Evolutionary conservation across 2,797 vertebrate genomes (phyloP).

Genomic region (Falco columbarius): DNA sequence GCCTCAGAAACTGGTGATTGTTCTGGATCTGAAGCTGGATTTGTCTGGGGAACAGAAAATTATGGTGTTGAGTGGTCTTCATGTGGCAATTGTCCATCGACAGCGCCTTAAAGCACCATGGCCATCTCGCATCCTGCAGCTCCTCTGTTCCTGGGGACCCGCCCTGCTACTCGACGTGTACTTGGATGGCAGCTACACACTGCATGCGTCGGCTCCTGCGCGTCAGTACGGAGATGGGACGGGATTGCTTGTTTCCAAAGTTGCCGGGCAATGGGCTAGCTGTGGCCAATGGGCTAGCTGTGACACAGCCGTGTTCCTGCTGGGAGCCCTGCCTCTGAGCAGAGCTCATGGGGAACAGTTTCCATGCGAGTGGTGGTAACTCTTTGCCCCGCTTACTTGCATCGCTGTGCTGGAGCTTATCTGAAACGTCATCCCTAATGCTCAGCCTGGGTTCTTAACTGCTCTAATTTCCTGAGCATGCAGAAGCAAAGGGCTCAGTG

Average conservation of each 20-base stretch:
- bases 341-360: not conserved
- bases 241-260: not conserved
- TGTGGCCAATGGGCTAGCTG: not conserved
- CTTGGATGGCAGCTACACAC: not conserved
- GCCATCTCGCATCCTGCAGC: not conserved
- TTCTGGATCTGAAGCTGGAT: not conserved
- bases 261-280: not conserved
- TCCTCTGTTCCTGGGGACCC: not conserved
- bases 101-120: not conserved
- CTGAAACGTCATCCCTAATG: not conserved
- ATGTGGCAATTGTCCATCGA: not conserved
- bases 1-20: not conserved
- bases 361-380: not conserved
- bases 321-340: not conserved
- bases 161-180: rapidly evolving
- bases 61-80: not conserved
- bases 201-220: rapidly evolving
- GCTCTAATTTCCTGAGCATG: not conserved
- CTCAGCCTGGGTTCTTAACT: not conserved
- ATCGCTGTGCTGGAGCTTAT: not conserved
- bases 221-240: not conserved
- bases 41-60: not conserved
- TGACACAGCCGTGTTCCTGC: rapidly evolving
- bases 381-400: not conserved
- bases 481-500: not conserved